A percentile compares a stretch with the other conserved stretches of the same genome.
Evolutionary conservation across 2,797 vertebrate species (phyloP).

Genomic region (Phataginus tetradactyla): DNA sequence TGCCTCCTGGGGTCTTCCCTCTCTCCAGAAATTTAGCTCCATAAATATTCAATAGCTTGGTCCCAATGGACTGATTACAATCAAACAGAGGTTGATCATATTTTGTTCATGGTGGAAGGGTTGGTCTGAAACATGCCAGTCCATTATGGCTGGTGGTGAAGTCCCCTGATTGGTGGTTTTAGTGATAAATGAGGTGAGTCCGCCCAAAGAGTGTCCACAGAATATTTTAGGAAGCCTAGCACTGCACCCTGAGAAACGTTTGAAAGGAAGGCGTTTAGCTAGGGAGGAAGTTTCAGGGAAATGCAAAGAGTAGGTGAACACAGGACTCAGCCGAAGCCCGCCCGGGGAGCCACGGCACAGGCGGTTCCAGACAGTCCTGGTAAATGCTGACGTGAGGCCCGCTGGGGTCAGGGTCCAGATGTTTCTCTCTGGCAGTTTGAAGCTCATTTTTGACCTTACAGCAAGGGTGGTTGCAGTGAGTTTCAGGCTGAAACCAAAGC

Average conservation of each 20-base stretch:
- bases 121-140: not conserved
- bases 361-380: not conserved
- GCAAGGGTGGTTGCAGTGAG: not conserved
- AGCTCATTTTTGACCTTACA: not conserved
- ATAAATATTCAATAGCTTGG: fast-evolving
- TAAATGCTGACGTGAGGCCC: not conserved
- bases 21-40: not conserved
- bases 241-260: not conserved
- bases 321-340: not conserved
- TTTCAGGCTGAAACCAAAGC: not conserved
- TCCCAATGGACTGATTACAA: not conserved
- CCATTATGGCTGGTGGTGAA: not conserved
- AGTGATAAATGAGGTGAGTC: not conserved
- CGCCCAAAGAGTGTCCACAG: not conserved
- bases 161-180: not conserved
- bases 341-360: not conserved
- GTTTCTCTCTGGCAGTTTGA: not conserved
- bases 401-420: not conserved
- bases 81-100: not conserved
- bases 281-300: not conserved
- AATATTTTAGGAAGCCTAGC: not conserved
- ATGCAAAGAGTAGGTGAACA: not conserved
- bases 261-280: not conserved
- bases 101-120: not conserved
- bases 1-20: not conserved